Conservation (phyloP, 2,888 invertebrate species). For the Schizaphis graminum region DNA sequence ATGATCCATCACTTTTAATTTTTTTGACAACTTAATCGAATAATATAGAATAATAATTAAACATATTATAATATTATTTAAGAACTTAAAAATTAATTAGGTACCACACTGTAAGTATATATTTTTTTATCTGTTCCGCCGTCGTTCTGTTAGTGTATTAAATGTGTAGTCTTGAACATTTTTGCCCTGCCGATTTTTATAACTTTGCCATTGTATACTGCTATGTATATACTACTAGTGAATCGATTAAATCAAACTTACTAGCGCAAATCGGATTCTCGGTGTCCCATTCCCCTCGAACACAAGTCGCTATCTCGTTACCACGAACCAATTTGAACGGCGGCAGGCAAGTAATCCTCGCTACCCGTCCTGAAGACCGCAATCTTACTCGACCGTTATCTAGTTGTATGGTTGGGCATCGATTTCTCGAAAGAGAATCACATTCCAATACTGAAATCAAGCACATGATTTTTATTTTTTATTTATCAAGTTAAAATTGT, state of each 20-base stretch:
- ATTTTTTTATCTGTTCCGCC: not conserved
- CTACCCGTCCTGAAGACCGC: constrained; percentile 74
- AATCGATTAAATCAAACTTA: constrained; percentile 74
- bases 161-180: not conserved
- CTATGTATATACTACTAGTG: not conserved
- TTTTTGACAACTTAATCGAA: not conserved
- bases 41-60: not conserved
- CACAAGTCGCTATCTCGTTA: constrained; percentile 79
- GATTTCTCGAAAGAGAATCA: not conserved
- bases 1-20: not conserved
- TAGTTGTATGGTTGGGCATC: constrained; percentile 72
- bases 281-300: constrained; percentile 80
- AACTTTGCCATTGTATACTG: not conserved
- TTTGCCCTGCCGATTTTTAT: not conserved
- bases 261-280: constrained; percentile 80
- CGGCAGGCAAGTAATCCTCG: constrained; percentile 76
- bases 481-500: not conserved
- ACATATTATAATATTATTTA: not conserved
- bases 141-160: not conserved
- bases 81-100: not conserved
- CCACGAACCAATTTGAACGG: constrained; percentile 78
- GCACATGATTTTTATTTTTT: not conserved
- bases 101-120: not conserved
- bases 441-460: not conserved
- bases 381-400: constrained; percentile 73